These are phyloP conservation scores for Sarcophaga peregrina DNA, from an alignment of 1,140 invertebrate genomes.

Conservation along the genomic window DNA sequence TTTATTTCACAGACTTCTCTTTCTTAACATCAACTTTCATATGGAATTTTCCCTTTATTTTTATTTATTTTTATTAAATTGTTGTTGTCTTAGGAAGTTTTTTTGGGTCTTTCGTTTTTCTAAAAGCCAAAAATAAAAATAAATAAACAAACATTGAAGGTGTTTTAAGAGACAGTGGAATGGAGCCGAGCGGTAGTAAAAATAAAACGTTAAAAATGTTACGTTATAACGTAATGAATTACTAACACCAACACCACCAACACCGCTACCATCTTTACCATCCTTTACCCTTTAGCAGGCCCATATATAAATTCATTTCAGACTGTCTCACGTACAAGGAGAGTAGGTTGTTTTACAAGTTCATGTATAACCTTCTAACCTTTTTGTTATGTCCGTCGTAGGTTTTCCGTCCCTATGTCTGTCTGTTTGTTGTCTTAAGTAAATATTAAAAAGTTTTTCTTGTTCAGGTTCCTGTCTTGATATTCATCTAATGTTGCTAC, in stretches of 20 bases:
- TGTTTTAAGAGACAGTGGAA: neutral
- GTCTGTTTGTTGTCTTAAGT: neutral
- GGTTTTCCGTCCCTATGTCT: too few species aligned
- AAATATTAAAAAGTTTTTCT: neutral
- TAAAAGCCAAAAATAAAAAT: neutral
- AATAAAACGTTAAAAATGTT: neutral
- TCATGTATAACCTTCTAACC: too few species aligned
- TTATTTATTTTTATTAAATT: neutral
- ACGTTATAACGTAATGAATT: slow-evolving; percentile 14
- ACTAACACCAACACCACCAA: neutral
- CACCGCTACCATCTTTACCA: too few species aligned
- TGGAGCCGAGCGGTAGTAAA: neutral
- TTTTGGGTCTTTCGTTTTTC: neutral
- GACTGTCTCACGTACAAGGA: too few species aligned
- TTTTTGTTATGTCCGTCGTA: too few species aligned
- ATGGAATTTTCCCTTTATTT: neutral
- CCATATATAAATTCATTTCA: too few species aligned
- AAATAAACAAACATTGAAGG: neutral
- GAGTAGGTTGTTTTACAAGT: too few species aligned
- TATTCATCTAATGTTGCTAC: too few species aligned
- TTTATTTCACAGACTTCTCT: neutral
- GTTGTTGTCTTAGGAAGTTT: neutral
- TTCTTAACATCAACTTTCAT: neutral
- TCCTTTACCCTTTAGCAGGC: too few species aligned
- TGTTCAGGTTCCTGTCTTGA: neutral